Conservation (phyloP, 2,797 vertebrate genomes). For the Anas bahamensis region DNA sequence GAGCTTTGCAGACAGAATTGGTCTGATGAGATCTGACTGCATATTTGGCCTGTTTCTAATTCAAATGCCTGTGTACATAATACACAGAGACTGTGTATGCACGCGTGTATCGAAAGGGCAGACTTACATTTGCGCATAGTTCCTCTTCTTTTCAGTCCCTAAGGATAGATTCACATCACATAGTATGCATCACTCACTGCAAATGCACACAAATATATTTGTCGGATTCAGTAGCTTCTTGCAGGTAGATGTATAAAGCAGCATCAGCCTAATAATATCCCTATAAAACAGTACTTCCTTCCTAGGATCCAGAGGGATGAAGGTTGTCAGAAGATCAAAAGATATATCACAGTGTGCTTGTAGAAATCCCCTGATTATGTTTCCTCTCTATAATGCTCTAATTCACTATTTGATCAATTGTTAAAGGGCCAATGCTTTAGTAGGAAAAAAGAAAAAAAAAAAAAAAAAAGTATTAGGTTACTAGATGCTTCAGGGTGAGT, state of each 20-base stretch:
- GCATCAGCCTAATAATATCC: slow-evolving; percentile 76
- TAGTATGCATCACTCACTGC: slow-evolving; percentile 15
- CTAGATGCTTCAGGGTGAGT: slow-evolving; percentile 60
- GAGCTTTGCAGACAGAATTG: background rate
- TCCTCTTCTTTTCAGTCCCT: slow-evolving; percentile 6
- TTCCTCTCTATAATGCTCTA: slow-evolving; percentile 75
- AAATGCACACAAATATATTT: slow-evolving; percentile 38
- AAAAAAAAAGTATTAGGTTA: slow-evolving; percentile 12
- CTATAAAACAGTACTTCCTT: slow-evolving; percentile 72
- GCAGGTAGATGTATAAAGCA: slow-evolving; percentile 72
- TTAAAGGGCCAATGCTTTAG: slow-evolving; percentile 60
- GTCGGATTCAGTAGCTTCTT: background rate
- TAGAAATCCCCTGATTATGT: slow-evolving; percentile 76
- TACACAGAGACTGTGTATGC: background rate
- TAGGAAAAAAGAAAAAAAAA: background rate
- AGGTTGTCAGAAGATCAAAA: slow-evolving; percentile 80
- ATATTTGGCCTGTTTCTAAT: slow-evolving; percentile 18
- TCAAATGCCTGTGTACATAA: background rate
- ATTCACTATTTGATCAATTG: slow-evolving; percentile 80
- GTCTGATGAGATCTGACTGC: slow-evolving; percentile 30
- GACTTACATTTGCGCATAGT: background rate
- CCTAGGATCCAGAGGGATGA: slow-evolving; percentile 73
- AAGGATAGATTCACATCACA: background rate
- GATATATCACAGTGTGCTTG: slow-evolving; percentile 75
- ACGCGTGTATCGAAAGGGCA: background rate